Base-by-base conservation (phyloP, 2,797 vertebrate species). In the Alfaro cultratus region DNA sequence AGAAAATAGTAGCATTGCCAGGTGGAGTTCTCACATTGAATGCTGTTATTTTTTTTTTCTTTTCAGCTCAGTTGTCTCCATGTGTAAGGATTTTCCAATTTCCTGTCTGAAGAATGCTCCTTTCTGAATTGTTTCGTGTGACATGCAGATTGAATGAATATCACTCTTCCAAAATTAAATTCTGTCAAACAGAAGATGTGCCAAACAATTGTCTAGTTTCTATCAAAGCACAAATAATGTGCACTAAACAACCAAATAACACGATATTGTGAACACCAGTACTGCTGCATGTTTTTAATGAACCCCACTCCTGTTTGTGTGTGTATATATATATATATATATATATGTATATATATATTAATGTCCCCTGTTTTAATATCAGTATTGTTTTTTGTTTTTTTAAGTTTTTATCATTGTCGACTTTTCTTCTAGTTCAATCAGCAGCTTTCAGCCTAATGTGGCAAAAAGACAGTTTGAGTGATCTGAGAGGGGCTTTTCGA, bases 401-500 rank as follows among this genome's bases (percentile, higher is more conserved):
- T 81, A 89, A 82, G 68, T 79, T 70, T 75, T 77, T 10, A 77
- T 83, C 80, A 75, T 80, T 43, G 13, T 26, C 23, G 72, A 15
- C 77, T 76, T 31, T 53, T 89, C 90, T 87, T 83, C 74, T 85
- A 79, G 75, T 85, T 87, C 78, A 85, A 86, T 85, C 86, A 86
- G 77, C 78, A 82, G 75, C 89, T 78, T 77, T 88, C 79, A 60
- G 86, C 82, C 80, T 92, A 92, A 93, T 87, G 91, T 92, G 85
- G 83, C 84, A 83, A 88, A 90, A 84, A 91, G 82, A 91, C 84
- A 62, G 82, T 80, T 79, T 86, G 88, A 90, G 75, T 80, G 87
- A 91, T 92, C 84, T 85, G 87, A 86, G 79, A 88, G 86, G 78
- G 79, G 82, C 89, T 89, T 89, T 91, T 67, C 86, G 81, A 92